phyloP scores from a whole-genome alignment of 2,113 vertebrate species.

The Poicephalus gulielmi region DNA sequence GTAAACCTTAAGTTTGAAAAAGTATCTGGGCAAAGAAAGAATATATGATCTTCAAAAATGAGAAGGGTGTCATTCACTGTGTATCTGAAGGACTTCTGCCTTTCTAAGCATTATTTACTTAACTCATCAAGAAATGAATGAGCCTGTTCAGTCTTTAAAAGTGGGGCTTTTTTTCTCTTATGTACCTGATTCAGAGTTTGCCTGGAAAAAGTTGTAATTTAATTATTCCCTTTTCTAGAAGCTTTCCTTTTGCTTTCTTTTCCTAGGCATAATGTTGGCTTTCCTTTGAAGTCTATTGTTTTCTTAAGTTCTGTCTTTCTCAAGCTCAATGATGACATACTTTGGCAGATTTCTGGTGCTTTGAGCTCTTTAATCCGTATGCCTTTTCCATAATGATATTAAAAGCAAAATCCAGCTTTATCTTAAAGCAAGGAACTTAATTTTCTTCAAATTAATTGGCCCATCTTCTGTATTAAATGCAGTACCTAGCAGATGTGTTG shows the following conservation, averaged over 20 bases:
- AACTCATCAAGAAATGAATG: not conserved
- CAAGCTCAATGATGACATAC: not conserved
- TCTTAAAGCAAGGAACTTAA: not conserved
- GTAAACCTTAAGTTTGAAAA: not conserved
- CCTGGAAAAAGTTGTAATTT: not conserved
- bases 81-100: not conserved
- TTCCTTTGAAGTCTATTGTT: not conserved
- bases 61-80: not conserved
- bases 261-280: not conserved
- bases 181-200: not conserved
- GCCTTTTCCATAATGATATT: not conserved
- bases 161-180: not conserved
- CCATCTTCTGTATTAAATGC: not conserved
- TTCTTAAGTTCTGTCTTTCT: not conserved
- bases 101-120: not conserved
- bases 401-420: constrained; percentile 13
- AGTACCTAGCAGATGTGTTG: not conserved
- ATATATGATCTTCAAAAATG: not conserved
- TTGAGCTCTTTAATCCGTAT: not conserved
- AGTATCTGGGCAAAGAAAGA: not conserved
- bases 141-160: not conserved
- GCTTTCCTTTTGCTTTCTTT: not conserved
- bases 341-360: not conserved
- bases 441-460: not conserved
- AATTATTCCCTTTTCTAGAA: not conserved